Evolutionary conservation across 2,888 invertebrate species (phyloP).

Genomic region (Drosophila meridiana): DNA sequence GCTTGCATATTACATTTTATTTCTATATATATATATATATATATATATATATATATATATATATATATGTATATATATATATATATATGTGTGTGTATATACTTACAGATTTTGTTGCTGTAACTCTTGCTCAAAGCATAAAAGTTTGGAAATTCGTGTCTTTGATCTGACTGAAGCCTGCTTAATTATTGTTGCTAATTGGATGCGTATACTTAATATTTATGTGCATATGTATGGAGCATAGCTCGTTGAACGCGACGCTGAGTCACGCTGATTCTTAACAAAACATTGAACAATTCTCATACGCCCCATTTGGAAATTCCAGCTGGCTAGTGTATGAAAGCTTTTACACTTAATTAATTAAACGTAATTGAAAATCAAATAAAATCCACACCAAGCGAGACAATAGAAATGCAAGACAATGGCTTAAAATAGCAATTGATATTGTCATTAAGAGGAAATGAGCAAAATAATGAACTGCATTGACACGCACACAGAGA

Average conservation of each 20-base stretch:
- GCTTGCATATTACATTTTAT: slow-evolving; percentile 11
- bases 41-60: not conserved
- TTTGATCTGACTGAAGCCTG: slow-evolving; percentile 19
- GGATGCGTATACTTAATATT: slow-evolving; percentile 47
- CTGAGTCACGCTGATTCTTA: slow-evolving; percentile 40
- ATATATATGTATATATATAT: too few species aligned
- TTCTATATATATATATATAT: slow-evolving; percentile 3
- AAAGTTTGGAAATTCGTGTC: slow-evolving; percentile 18
- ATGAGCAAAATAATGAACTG: slow-evolving; percentile 77
- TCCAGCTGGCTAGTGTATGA: slow-evolving; percentile 13
- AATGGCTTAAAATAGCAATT: slow-evolving; percentile 76
- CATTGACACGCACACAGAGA: slow-evolving; percentile 18
- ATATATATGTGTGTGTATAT: too few species aligned
- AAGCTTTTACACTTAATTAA: slow-evolving; percentile 78
- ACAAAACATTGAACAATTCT: slow-evolving; percentile 70
- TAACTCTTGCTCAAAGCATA: slow-evolving; percentile 24
- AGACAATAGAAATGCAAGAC: slow-evolving; percentile 70
- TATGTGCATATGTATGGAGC: slow-evolving; percentile 13
- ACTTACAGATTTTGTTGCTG: not conserved
- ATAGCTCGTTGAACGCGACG: slow-evolving; percentile 37
- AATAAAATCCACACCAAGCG: slow-evolving; percentile 66
- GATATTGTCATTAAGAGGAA: slow-evolving; percentile 79
- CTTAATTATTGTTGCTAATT: slow-evolving; percentile 27
- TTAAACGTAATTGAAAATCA: slow-evolving; percentile 79
- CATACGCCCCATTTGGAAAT: slow-evolving; percentile 56